Base-by-base conservation (phyloP, 1,140 invertebrate genomes). In the Cydia splendana region DNA sequence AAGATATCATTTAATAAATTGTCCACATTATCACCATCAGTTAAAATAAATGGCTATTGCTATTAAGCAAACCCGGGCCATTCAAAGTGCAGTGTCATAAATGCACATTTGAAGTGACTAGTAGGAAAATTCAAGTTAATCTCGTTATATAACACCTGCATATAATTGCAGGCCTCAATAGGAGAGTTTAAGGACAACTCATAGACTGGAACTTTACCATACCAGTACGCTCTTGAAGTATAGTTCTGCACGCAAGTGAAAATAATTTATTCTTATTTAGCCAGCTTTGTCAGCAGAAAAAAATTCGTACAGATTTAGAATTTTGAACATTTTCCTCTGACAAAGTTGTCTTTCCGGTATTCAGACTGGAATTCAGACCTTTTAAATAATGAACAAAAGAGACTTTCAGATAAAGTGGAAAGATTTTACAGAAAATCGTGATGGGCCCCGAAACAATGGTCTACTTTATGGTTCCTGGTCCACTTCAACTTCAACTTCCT, bases 1-100 rank as follows among this genome's bases (percentile, higher is more conserved):
- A 13, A 48, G 45, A 12, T 12, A 48, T 15, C 12, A 48, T 48
- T 15, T 13, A 48, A 48, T 48, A 48, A 48, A 48, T 4, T 13
- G 12, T 48, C 13, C 10, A 15, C 45, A 48, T 48, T 48, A 48
- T 48, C 45, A 48, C 45, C 2, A 48, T 12, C 42, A 48, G 10
- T 48, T 48, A 13, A 48, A 42, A 42, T 42, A 42, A 42, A 42
- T 42, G 0, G 38, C 38, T 1, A 42, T 80, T 82, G 84, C 10
- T 62, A 62, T 62, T 24, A 20, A 24, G 57, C 57, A 10, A 12
- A 10, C 57, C 57, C 5, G 53, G 0, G 9, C 53, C 18, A 24
- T n/a, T 62, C 10, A 24, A 62, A 62, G 18, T 57, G 53, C 53
- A 57, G 45, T 48, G 12, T 48, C 45, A 48, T 48, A 57, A 3